Conservation (phyloP, 2,113 vertebrate species). For the Lathamus discolor region DNA sequence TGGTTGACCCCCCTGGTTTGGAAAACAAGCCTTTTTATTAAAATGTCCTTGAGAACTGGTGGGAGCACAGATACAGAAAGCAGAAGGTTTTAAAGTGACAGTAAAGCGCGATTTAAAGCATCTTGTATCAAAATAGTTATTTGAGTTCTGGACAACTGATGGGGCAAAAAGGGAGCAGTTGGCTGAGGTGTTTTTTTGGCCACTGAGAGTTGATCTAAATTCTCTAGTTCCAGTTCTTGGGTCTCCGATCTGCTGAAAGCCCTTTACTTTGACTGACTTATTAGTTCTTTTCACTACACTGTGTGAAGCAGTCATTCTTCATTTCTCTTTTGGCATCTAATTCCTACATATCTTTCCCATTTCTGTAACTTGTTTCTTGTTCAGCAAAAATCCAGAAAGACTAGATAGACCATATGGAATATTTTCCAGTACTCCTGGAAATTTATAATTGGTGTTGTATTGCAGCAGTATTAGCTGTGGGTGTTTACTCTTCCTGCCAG, state of each 20-base stretch:
- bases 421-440: neutral
- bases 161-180: neutral
- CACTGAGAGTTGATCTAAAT: neutral
- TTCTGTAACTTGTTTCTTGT: conserved; percentile 10
- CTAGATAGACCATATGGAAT: neutral
- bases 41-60: neutral
- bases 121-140: neutral
- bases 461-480: neutral
- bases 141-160: neutral
- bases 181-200: neutral
- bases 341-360: neutral
- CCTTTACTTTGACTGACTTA: neutral
- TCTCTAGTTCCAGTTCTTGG: neutral
- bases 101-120: neutral
- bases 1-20: neutral
- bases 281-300: conserved; percentile 2
- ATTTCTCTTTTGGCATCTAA: neutral
- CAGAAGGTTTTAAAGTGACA: neutral
- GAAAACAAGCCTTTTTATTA: neutral
- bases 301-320: neutral
- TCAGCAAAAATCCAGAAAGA: neutral
- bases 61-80: neutral
- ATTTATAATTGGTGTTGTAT: neutral
- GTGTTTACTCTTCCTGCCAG: neutral
- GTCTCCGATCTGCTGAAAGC: conserved; percentile 22